phyloP scores from a whole-genome alignment of 2,797 vertebrate species.

The Alcedo quadribrachys region DNA sequence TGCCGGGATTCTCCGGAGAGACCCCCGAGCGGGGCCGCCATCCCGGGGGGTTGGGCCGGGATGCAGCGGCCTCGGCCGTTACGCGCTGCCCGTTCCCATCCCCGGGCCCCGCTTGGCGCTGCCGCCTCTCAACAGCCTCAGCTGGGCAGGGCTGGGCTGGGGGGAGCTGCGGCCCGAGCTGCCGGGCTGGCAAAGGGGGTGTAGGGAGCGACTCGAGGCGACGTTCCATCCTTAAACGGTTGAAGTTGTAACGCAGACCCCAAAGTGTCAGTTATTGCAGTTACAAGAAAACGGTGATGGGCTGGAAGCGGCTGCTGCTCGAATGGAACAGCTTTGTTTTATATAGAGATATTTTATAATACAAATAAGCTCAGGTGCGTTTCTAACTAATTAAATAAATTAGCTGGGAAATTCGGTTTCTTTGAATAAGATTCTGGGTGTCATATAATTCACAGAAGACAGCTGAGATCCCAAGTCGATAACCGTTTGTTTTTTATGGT shows the following conservation, averaged over 20 bases:
- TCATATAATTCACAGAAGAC: background rate
- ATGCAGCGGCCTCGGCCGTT: background rate
- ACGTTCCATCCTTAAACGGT: fast-evolving
- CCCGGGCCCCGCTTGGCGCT: background rate
- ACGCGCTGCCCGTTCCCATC: no score
- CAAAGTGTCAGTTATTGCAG: fast-evolving
- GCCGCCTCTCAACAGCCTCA: background rate
- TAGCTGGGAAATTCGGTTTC: background rate
- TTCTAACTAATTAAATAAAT: background rate
- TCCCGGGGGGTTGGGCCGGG: background rate
- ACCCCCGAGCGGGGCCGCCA: background rate
- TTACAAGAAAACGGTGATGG: background rate
- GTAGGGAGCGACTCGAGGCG: background rate
- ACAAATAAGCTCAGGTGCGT: fast-evolving
- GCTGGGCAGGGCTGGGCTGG: background rate
- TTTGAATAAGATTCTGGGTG: background rate
- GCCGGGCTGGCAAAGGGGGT: background rate
- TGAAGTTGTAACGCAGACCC: background rate
- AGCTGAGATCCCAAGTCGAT: background rate
- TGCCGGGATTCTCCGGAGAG: slow-evolving; percentile 14
- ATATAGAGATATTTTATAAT: fast-evolving
- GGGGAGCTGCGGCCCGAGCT: background rate
- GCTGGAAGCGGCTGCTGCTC: background rate
- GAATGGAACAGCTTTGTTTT: background rate
- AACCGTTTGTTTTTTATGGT: background rate